Evolutionary conservation across 2,113 vertebrate genomes (phyloP), one percentile per base, ranked within the genome.

Genomic region (Clarias macrocephalus): DNA sequence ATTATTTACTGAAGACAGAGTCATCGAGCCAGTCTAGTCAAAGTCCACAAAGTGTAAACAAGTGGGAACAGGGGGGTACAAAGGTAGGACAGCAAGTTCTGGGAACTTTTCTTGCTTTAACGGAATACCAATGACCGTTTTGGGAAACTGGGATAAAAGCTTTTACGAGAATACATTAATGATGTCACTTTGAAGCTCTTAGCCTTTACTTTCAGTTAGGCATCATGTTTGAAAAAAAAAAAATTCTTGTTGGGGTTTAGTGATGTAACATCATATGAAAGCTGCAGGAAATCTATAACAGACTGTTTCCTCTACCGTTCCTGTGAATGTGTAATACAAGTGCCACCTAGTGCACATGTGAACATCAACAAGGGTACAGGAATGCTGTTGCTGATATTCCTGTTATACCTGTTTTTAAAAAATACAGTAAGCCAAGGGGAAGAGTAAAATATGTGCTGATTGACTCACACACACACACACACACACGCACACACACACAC

Each of bases 11-110:
- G 19, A 82, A 82, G 56, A 25, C 75, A n/a, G 60, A 77, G 59
- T 81, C 77, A 86, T 42, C 62, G 37, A 80, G 65, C 52, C 12
- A 21, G 21, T 80, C 21, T 13, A 73, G 85, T 82, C 85, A 60
- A 28, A 85, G 70, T 85, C 56, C 83, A 52, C 72, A 54, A 63
- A 33, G 66, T 82, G 86, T 82, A 82, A 87, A 82, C 37, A 87
- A 75, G 12, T 82, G 56, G 15, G 42, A 62, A 54, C 37, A 33
- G 65, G 79, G 79, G 75, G n/a, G 80, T 56, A 75, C 80, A 82
- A 82, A 65, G 37, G 86, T 62, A 33, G 66, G 15, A 25, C n/a
- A 25, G n/a, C 13, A 23, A 6, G 72, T 79, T 77, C 73, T 13
- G n/a, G 33, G 48, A n/a, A 73, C 77, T 52, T 48, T 81, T 72